Evolutionary conservation across 1,140 invertebrate species (phyloP).

Genomic region (Hermetia illucens): DNA sequence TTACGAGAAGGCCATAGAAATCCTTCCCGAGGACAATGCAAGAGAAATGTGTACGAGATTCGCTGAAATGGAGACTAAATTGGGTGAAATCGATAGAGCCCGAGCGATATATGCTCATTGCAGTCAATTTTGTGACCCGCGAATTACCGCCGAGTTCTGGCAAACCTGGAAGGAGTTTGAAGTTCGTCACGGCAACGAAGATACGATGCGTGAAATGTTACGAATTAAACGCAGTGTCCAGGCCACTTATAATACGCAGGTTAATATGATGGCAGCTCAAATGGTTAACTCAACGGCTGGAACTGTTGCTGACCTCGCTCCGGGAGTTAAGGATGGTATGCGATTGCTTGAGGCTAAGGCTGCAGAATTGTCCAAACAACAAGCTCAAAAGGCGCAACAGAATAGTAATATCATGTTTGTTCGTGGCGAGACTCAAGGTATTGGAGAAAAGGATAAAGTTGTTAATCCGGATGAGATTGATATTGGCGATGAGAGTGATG

Average conservation of each 20-base stretch:
- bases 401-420: constrained; percentile 68
- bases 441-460: constrained; percentile 52
- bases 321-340: constrained; percentile 71
- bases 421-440: constrained; percentile 69
- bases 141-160: constrained; percentile 91
- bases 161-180: constrained; percentile 99
- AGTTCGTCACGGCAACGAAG: constrained; percentile 98
- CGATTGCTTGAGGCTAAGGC: constrained; percentile 74
- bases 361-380: constrained; percentile 36
- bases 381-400: constrained; percentile 26
- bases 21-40: constrained; percentile 76
- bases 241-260: constrained; percentile 92
- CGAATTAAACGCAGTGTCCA: constrained; percentile 94
- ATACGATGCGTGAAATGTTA: constrained; percentile 98
- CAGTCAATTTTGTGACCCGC: constrained; percentile 91
- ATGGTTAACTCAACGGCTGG: constrained; percentile 67
- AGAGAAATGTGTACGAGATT: constrained; percentile 95
- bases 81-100: constrained; percentile 95
- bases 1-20: constrained; percentile 96
- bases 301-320: constrained; percentile 49
- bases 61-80: constrained; percentile 93
- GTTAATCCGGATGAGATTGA: constrained; percentile 92
- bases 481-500: constrained; percentile 69
- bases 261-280: constrained; percentile 96
- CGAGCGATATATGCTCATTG: constrained; percentile 95